These are phyloP conservation scores for Azemiops feae DNA, from an alignment of 2,113 vertebrate genomes.

Conservation along the genomic window DNA sequence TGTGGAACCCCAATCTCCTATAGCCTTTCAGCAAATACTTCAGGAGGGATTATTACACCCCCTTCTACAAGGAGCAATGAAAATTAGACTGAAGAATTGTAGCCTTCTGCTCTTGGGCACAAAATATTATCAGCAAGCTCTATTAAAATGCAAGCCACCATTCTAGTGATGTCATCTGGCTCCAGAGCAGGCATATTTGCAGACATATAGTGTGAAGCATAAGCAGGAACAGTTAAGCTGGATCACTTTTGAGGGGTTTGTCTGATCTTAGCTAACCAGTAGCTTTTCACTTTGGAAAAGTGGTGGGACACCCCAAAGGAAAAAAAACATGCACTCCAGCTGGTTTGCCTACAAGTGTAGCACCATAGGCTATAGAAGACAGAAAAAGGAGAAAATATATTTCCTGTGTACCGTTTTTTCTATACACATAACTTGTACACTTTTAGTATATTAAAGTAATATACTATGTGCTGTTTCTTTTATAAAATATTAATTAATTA, in stretches of 20 bases:
- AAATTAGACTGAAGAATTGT: neutral
- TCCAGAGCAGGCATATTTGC: neutral
- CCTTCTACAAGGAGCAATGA: neutral
- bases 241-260: neutral
- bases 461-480: neutral
- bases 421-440: neutral
- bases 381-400: neutral
- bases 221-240: neutral
- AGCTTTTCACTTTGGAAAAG: neutral
- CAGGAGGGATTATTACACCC: neutral
- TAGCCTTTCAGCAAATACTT: neutral
- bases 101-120: neutral
- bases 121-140: neutral
- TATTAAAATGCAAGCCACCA: neutral
- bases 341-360: neutral
- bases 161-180: neutral
- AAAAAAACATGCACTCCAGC: neutral
- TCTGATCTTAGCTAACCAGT: neutral
- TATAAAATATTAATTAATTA: neutral
- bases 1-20: neutral
- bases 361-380: neutral
- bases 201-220: neutral
- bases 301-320: neutral
- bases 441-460: neutral
- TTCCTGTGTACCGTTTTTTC: neutral